These are phyloP conservation scores for Gasterosteus nipponicus DNA, from an alignment of 2,113 vertebrate species.

Conservation along the genomic window DNA sequence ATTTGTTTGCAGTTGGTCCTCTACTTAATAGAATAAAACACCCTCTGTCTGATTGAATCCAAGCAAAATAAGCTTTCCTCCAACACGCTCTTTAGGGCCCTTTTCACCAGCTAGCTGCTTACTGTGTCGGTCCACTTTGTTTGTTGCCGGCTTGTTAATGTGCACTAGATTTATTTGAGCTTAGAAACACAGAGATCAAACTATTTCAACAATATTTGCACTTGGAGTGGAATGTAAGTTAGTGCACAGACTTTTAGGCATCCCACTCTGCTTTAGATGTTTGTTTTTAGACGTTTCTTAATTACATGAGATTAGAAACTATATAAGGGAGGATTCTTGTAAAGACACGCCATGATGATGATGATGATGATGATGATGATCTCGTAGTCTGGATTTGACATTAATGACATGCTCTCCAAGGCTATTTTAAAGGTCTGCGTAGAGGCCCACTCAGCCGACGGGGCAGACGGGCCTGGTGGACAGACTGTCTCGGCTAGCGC, in stretches of 20 bases:
- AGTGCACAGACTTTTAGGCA: neutral
- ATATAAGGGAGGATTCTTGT: conserved; percentile 47
- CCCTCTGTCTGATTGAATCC: neutral
- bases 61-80: neutral
- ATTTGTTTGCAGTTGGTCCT: neutral
- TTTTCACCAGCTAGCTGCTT: neutral
- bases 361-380: conserved; percentile 57
- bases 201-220: neutral
- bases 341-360: conserved; percentile 47
- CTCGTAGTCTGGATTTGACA: conserved; percentile 62
- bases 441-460: conserved; percentile 41
- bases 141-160: neutral
- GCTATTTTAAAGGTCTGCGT: conserved; percentile 54
- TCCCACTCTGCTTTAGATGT: conserved; percentile 13
- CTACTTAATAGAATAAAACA: neutral
- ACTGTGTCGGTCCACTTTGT: neutral
- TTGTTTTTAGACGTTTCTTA: conserved; percentile 27
- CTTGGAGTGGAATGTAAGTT: neutral
- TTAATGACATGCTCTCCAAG: conserved; percentile 68
- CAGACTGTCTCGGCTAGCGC: conserved; percentile 37
- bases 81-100: neutral
- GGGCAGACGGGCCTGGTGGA: conserved; percentile 41
- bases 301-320: conserved; percentile 65
- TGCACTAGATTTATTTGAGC: neutral
- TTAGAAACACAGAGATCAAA: neutral